Conservation (phyloP, 2,113 vertebrate genomes). For the Bothrops jararaca region DNA sequence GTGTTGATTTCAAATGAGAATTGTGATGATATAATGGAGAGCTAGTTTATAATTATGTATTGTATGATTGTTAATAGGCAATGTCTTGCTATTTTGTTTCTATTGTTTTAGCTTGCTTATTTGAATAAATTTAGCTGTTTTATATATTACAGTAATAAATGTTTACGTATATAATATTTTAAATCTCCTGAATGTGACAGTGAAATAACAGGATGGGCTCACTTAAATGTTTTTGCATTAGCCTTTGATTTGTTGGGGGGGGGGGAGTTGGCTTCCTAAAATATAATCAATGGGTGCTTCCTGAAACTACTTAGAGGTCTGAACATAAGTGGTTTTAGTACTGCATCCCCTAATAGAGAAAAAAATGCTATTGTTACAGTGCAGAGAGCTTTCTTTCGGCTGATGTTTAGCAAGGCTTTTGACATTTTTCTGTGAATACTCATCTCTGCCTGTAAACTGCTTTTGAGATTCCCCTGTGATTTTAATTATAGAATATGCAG, state of each 20-base stretch:
- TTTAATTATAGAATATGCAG: not conserved
- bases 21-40: not conserved
- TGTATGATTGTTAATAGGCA: not conserved
- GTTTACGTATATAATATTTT: not conserved
- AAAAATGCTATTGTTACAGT: not conserved
- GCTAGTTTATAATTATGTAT: not conserved
- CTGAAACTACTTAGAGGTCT: constrained; percentile 19
- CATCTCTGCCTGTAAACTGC: not conserved
- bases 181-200: not conserved
- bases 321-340: not conserved
- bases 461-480: not conserved
- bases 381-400: not conserved
- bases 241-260: not conserved
- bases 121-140: not conserved
- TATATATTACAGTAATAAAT: not conserved
- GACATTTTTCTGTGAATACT: not conserved
- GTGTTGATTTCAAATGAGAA: not conserved
- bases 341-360: not conserved
- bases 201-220: not conserved
- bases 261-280: not conserved
- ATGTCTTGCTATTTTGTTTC: not conserved
- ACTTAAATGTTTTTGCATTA: constrained; percentile 4
- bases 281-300: constrained; percentile 24
- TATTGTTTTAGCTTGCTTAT: not conserved
- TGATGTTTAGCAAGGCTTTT: not conserved